Evolutionary conservation across 2,888 invertebrate genomes (phyloP), one percentile per base, ranked within the genome.

Genomic region (Tachystola acroxantha): DNA sequence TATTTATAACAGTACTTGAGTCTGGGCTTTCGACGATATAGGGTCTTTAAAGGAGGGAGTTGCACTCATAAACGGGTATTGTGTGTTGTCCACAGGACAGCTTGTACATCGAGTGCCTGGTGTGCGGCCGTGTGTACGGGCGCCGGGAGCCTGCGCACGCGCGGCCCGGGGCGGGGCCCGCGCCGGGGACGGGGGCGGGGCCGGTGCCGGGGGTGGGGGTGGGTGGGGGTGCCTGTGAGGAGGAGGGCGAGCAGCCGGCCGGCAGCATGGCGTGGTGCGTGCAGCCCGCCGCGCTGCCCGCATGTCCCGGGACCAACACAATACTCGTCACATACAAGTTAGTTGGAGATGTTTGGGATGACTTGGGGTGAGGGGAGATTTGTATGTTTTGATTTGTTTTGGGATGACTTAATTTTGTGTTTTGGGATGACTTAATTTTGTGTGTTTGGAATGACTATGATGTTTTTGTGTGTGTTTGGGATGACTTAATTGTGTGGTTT

Each of bases 101-200:
- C 80, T n/a, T 94, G 53, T 94, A 93, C 70, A 91, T 96, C 54
- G 94, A 94, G 72, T 97, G 97, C 69, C 94, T 94, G 2, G 93
- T 94, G 13, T 96, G 96, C 75, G 95, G 95, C 50, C 88, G 85
- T 88, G 86, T 69, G 38, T 45, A 11, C 80, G 93, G 54, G 16
- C 32, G 93, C n/a, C 16, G 31, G 26, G 36, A 19, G 31, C 25
- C 22, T 32, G 7, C 55, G 79, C 2, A 93, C 94, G 13, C 96
- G 96, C 75, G 94, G 95, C 50, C 88, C 79, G 93, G 53, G 10
- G 30, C 66, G 94, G 93, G 59, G 92, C n/a, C n/a, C 13, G 14
- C 33, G 16, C 14, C 10, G 22, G 9, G 6, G 3, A 6, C 3
- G 3, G 6, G 16, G 16, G 3, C 16, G 24, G 2, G 24, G 1